Percentiles rank a stretch among this genome's conserved stretches.
phyloP scores from a whole-genome alignment of 2,888 invertebrate genomes.

The Beris morrisii region DNA sequence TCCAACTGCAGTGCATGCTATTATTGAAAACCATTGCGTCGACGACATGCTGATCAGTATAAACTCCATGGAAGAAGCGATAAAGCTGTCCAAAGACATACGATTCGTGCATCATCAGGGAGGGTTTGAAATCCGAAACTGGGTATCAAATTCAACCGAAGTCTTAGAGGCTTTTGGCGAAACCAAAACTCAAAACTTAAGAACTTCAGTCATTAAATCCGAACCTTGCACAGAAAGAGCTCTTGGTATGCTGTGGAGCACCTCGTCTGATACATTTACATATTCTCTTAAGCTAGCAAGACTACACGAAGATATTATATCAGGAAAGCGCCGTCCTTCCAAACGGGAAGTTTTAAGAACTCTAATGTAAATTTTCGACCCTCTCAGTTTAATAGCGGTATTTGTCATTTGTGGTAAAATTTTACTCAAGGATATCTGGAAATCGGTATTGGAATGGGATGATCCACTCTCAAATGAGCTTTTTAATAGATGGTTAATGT shows the following conservation, averaged over 20 bases:
- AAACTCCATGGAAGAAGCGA: too few relatives aligned
- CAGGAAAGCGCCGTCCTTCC: conserved; percentile 30
- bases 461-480: conserved; percentile 33
- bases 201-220: conserved; percentile 7
- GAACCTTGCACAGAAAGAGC: conserved; percentile 30
- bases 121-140: conserved; percentile 40
- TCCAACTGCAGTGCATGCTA: conserved; percentile 38
- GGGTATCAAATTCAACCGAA: conserved; percentile 38
- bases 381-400: not conserved
- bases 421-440: conserved; percentile 39
- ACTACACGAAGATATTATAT: conserved; percentile 28
- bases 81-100: conserved; percentile 4
- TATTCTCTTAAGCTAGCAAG: conserved; percentile 27
- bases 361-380: conserved; percentile 32
- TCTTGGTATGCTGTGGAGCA: conserved; percentile 39
- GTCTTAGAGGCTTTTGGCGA: too few relatives aligned
- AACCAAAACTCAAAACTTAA: not conserved
- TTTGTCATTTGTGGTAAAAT: conserved; percentile 34
- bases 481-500: conserved; percentile 31
- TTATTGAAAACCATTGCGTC: conserved; percentile 35
- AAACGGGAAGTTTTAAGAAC: conserved; percentile 38
- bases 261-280: conserved; percentile 26
- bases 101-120: conserved; percentile 12
- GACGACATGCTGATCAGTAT: conserved; percentile 26
- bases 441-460: conserved; percentile 36